Evolutionary conservation across 1,140 invertebrate species (phyloP), one percentile per base, ranked within the genome.

Genomic region (Bombus difficillimus): DNA sequence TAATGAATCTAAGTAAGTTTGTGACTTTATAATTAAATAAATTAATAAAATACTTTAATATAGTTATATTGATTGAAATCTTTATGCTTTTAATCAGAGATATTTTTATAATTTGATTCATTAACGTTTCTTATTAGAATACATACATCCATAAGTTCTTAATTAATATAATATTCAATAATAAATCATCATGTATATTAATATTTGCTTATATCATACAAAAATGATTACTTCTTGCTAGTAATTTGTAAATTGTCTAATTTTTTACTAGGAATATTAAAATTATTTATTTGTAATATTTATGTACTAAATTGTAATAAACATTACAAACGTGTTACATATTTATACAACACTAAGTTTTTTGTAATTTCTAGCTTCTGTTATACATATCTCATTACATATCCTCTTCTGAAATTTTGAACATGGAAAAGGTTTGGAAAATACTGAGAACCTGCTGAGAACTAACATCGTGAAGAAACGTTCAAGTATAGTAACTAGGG

Each of bases 401-500:
- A 72, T 41, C 2, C 41, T 25, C 43, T 62, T 12, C 28, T 1
- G 22, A 43, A 74, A 66, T 47, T 53, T 75, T 34, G 25, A 81
- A 34, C 39, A 13, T 32, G 10, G 39, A 18, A 68, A 32, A 85
- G 34, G 34, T 43, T 37, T 47, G 3, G 39, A 32, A 66, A 64
- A 25, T 34, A 83, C 57, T 81, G 32, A 34, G 25, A 41, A 75
- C 34, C 8, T 34, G 77, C 41, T 81, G 32, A 28, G 32, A 41
- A 75, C 43, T n/a, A 66, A 22, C 43, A 12, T 25, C 9, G 18
- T 22, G 3, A 69, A 53, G 25, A 69, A 77, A 78, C 69, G 13
- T 83, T 78, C 43, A 41, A 57, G 43, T 71, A 53, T 22, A 57
- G 57, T 68, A 15, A 53, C 75, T 89, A 87, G 78, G 88, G 69